Base-by-base conservation (phyloP, 2,888 invertebrate genomes). In the Cryptus viduatorius region DNA sequence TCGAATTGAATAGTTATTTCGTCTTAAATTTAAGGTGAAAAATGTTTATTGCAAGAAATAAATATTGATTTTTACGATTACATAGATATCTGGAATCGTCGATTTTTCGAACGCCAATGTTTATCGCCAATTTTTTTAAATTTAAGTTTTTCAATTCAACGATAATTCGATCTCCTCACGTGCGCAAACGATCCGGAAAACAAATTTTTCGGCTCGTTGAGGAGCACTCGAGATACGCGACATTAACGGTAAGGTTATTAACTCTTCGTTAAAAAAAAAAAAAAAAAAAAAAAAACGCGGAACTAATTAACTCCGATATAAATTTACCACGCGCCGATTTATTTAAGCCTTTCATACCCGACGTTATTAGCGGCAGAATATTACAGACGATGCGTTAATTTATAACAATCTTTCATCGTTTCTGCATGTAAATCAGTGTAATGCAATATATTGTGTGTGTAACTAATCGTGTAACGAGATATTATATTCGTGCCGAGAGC, bases 281-380 rank as follows among this genome's bases (percentile, higher is more conserved):
- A 24, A 24, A 24, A 24, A 24, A 48, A 48, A 48, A 48, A 48
- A 56, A 56, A 56, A 79, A 85, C 82, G 75, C 85, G 83, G 83
- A 86, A 86, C 86, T 85, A 86, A 85, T 86, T 85, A 85, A 82
- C 48, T 65, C 68, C 56, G 68, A 16, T 65, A 31, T 69, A 31
- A 48, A 75, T 67, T 56, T 14, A 16, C 46, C 42, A 67, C 31
- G 12, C 29, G 42, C 29, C 14, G 37, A 64, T 64, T 50, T 64
- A 44, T 69, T 53, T 64, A 69, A 81, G 44, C 24, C 69, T 14
- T 46, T 76, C 61, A 31, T 64, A 76, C 14, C 69, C 42, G 48
- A 10, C 44, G 14, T 68, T 68, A 73, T 65, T 50, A 71, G 48
- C 31, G 42, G 14, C n/a, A 14, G 56, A 46, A 44, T 29, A 59